A percentile compares a stretch with the other conserved stretches of the same genome.
These are phyloP conservation scores for Pseudorhiza aurosa DNA, from an alignment of 30 jellyfish, hydroid and myxozoan species.

Conservation along the genomic window DNA sequence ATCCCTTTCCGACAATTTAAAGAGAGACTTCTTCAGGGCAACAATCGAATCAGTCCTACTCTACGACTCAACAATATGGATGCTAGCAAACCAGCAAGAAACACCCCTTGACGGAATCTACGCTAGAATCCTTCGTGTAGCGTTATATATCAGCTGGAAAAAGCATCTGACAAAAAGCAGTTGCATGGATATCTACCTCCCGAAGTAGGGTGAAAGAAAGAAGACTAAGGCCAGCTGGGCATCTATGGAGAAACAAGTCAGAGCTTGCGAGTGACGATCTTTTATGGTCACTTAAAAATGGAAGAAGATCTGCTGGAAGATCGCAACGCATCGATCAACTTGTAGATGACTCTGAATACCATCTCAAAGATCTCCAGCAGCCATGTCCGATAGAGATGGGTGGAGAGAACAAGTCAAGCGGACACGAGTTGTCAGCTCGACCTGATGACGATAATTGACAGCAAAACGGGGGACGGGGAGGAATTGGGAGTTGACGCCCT, in stretches of 20 bases:
- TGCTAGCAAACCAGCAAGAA: conserved; percentile 14
- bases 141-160: conserved; percentile 11
- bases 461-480: no score
- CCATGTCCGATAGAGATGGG: no score
- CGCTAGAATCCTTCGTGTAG: conserved; percentile 53
- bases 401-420: no score
- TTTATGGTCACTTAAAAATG: conserved; percentile 39
- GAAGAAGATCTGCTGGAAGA: conserved; percentile 11
- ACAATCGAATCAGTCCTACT: conserved; percentile 36
- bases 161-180: conserved; percentile 20
- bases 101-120: conserved; percentile 17
- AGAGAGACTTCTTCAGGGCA: conserved; percentile 45
- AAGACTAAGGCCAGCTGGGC: conserved; percentile 52
- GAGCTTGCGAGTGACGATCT: conserved; percentile 32
- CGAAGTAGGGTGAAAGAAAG: conserved; percentile 3
- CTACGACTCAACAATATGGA: conserved; percentile 36
- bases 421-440: no score
- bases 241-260: no score
- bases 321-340: conserved; percentile 23
- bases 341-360: conserved; percentile 19
- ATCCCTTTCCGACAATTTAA: background rate
- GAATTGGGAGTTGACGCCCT: no score
- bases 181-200: background rate
- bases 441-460: no score
- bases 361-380: conserved; percentile 3